Evolutionary conservation across 2,888 invertebrate genomes (phyloP).

Genomic region (Drosophila limbata): DNA sequence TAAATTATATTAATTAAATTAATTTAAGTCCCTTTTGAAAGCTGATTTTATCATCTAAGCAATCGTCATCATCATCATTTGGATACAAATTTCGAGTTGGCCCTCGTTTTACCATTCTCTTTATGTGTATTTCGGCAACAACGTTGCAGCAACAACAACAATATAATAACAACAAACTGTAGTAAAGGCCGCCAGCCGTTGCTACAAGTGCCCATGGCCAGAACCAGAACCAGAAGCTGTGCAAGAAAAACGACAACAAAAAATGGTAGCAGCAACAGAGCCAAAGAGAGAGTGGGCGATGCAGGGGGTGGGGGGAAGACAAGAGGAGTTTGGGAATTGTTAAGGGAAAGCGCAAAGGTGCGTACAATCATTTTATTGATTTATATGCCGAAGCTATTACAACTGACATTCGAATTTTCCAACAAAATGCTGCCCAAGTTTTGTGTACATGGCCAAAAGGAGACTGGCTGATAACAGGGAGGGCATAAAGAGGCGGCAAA

Average conservation of each 20-base stretch:
- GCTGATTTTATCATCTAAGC: background rate
- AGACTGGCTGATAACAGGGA: background rate
- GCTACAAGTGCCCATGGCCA: constrained; percentile 67
- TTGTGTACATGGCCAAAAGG: constrained; percentile 42
- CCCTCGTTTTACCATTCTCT: constrained; percentile 56
- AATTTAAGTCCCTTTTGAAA: background rate
- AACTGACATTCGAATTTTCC: constrained; percentile 82
- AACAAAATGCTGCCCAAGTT: constrained; percentile 66
- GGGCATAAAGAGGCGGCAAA: background rate
- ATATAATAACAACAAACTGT: constrained; percentile 30
- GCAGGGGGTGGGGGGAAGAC: background rate
- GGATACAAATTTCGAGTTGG: background rate
- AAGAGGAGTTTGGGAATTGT: background rate
- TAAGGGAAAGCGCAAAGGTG: constrained; percentile 68
- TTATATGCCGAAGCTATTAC: constrained; percentile 84
- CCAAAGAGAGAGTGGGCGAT: background rate
- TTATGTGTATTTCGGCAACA: constrained; percentile 43
- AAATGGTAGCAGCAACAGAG: constrained; percentile 39
- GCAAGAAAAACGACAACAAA: constrained; percentile 53
- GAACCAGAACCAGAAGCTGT: constrained; percentile 47
- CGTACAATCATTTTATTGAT: constrained; percentile 83
- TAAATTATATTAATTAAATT: background rate
- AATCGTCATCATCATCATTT: background rate
- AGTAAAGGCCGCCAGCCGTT: constrained; percentile 58
- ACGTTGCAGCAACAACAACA: constrained; percentile 50